Evolutionary conservation across 2,113 vertebrate genomes (phyloP), one percentile per base, ranked within the genome.

Genomic region (Ictalurus punctatus): DNA sequence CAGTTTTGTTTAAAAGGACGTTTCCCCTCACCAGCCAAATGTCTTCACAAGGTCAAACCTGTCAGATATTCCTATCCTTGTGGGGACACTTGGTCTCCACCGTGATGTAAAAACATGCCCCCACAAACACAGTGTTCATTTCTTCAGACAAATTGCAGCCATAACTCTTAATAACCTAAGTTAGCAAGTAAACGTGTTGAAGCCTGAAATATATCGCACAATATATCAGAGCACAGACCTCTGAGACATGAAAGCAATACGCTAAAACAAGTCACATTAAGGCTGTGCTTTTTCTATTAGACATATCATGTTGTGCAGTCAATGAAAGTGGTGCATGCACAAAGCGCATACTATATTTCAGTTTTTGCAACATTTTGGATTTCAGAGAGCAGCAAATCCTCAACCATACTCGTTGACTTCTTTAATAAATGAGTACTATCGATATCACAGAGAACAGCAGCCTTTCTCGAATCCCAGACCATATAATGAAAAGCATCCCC

Each of bases 141-240:
- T 71, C 67, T 65, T 59, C n/a, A 69, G 40, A 80, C 61, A 74
- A 74, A 88, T 83, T 88, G 80, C 34, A 73, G 23, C 8, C 21
- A 71, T 87, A 87, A 87, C 63, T 82, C 79, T 58, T 71, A 69
- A 69, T 74, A 71, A 83, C 52, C 61, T 34, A 83, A 84, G 76
- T 83, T 73, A 83, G 2, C 56, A 84, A 74, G 34, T 83, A 88
- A 88, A 76, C 30, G 58, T 78, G 82, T 76, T 63, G 56, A 88
- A 78, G 87, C 82, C 87, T 84, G 40, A 78, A 88, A 84, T 88
- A 84, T 48, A 84, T 61, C 19, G 65, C 25, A 25, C 17, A n/a
- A 30, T 84, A 88, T 84, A 84, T 76, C 67, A 84, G 7, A 76
- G 21, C 54, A 82, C 21, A 71, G 63, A 83, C 56, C 82, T 78